These are phyloP conservation scores for Alexandromys oeconomus DNA, from an alignment of 2,797 vertebrate species.

Conservation along the genomic window DNA sequence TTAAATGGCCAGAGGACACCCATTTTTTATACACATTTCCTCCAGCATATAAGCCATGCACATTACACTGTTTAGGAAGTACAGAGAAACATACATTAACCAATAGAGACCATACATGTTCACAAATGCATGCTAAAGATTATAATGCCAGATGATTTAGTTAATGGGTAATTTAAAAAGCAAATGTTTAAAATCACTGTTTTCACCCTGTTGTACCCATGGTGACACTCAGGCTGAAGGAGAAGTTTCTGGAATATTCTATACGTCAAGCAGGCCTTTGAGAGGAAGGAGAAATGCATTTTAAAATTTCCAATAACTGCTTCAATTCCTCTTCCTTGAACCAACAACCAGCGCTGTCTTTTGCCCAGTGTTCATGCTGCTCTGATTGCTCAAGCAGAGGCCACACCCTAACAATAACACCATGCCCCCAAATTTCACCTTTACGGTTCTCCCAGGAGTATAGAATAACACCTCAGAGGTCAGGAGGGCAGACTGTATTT, in stretches of 20 bases:
- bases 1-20: background rate
- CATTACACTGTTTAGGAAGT: background rate
- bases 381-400: background rate
- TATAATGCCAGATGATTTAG: fast-evolving
- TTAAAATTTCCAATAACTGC: background rate
- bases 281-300: background rate
- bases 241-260: background rate
- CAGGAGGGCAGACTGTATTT: background rate
- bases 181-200: background rate
- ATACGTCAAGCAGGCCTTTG: background rate
- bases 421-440: fast-evolving
- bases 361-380: fast-evolving
- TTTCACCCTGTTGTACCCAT: background rate
- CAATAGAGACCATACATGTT: background rate
- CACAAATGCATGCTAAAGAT: fast-evolving
- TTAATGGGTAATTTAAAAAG: background rate
- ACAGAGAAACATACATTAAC: background rate
- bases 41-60: background rate
- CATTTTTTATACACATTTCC: too few species aligned
- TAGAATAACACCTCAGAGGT: background rate
- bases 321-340: too few species aligned
- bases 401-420: background rate
- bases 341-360: background rate
- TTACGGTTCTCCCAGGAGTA: background rate
- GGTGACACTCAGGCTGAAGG: background rate